Percentiles rank a stretch among this genome's conserved stretches.
These are phyloP conservation scores for Troides oblongomaculatus DNA, from an alignment of 2,888 invertebrate species.

Conservation along the genomic window DNA sequence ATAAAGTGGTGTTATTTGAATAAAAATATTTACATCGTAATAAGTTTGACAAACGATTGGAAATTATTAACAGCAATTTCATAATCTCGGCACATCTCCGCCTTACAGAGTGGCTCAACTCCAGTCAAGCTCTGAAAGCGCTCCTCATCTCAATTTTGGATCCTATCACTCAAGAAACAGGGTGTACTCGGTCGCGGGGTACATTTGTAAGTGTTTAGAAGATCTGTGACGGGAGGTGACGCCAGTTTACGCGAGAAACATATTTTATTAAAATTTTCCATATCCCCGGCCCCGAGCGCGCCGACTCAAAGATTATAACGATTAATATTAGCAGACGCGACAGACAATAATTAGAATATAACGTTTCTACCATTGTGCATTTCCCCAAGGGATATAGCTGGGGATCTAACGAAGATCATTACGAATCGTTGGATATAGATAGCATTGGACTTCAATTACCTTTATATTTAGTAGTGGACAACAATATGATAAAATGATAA, in stretches of 20 bases:
- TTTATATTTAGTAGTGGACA: too few relatives aligned
- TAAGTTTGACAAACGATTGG: conserved; percentile 49
- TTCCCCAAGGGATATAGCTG: too few relatives aligned
- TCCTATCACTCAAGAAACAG: conserved; percentile 34
- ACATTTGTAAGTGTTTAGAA: conserved; percentile 51
- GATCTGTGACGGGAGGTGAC: conserved; percentile 58
- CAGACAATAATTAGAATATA: too few relatives aligned
- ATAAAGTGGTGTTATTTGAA: too few relatives aligned
- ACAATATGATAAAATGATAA: too few relatives aligned
- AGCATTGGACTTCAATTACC: too few relatives aligned
- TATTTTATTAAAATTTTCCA: conserved; percentile 73
- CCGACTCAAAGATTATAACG: conserved; percentile 45
- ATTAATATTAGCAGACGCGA: conserved; percentile 4
- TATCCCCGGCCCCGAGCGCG: conserved; percentile 53
- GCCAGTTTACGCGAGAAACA: conserved; percentile 62
- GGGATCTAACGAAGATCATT: too few relatives aligned
- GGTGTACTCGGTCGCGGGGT: conserved; percentile 23
- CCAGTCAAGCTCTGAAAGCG: conserved; percentile 7
- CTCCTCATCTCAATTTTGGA: conserved; percentile 18
- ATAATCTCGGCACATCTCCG: conserved; percentile 59
- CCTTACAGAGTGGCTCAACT: conserved; percentile 48
- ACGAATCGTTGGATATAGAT: too few relatives aligned
- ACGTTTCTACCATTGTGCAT: too few relatives aligned
- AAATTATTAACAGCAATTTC: conserved; percentile 49
- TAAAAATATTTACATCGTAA: conserved; percentile 43